Conservation (phyloP, 2,797 vertebrate species). For the Xerus rutilus region DNA sequence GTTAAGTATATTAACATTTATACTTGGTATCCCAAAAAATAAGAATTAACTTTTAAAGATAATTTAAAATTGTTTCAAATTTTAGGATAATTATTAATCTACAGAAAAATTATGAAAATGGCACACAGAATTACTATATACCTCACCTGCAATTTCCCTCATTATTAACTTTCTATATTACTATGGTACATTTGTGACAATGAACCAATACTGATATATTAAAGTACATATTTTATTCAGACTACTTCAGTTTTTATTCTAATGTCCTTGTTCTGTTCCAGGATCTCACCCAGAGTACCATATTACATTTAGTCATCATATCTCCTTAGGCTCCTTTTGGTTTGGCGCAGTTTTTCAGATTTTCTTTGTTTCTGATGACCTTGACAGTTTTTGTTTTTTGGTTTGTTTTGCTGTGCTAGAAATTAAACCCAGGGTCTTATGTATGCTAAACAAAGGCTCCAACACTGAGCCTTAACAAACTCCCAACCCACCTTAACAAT, state of each 20-base stretch:
- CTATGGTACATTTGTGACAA: neutral
- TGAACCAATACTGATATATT: neutral
- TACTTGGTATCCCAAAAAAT: neutral
- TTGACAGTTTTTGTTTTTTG: neutral
- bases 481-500: neutral
- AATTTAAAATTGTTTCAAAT: too few species aligned
- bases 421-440: neutral
- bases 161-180: neutral
- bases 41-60: conserved; percentile 1
- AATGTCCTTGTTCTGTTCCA: neutral
- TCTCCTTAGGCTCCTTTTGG: too few species aligned
- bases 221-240: neutral
- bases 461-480: neutral
- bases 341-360: neutral
- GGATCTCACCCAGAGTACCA: too few species aligned
- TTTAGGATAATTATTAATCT: too few species aligned
- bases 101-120: too few species aligned
- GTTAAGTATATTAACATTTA: neutral
- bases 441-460: too few species aligned
- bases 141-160: neutral
- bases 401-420: neutral
- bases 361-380: conserved; percentile 4
- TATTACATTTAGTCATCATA: too few species aligned
- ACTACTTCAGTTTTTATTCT: neutral
- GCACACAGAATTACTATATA: neutral